Evolutionary conservation across 1,140 invertebrate genomes (phyloP).

Genomic region (Archegozetes longisetosus): DNA sequence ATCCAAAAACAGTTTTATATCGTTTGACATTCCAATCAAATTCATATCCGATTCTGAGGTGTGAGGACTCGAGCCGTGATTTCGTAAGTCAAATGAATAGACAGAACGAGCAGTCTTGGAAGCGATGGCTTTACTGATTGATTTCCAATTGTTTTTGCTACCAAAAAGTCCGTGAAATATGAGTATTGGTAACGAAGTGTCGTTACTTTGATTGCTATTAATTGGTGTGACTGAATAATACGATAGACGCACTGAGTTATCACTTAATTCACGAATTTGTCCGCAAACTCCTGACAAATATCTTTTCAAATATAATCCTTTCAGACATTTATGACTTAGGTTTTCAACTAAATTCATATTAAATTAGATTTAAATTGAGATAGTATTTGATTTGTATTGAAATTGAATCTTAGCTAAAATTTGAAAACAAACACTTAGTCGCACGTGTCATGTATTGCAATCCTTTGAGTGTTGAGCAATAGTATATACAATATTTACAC

Average conservation of each 20-base stretch:
- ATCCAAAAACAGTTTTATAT: conserved; percentile 4
- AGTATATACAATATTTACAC: no score
- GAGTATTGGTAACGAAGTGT: conserved; percentile 41
- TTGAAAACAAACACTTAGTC: no score
- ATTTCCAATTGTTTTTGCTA: conserved; percentile 67
- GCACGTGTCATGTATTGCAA: no score
- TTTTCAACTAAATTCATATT: no score
- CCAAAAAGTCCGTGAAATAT: conserved; percentile 74
- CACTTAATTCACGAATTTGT: background rate
- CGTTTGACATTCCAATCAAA: conserved; percentile 1
- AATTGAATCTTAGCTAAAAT: no score
- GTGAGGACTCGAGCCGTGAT: conserved; percentile 14
- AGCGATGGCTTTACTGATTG: conserved; percentile 52
- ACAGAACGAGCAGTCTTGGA: conserved; percentile 37
- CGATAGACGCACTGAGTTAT: background rate
- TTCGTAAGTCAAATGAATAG: conserved; percentile 10
- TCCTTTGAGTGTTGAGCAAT: no score
- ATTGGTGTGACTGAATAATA: background rate
- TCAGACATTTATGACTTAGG: no score
- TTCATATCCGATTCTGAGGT: background rate
- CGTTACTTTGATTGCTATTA: background rate
- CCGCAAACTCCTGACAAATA: no score
- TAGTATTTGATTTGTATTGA: no score
- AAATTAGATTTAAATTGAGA: no score
- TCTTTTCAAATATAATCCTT: no score